These are phyloP conservation scores for Erebia epiphron DNA, from an alignment of 2,888 invertebrate species.

Conservation along the genomic window DNA sequence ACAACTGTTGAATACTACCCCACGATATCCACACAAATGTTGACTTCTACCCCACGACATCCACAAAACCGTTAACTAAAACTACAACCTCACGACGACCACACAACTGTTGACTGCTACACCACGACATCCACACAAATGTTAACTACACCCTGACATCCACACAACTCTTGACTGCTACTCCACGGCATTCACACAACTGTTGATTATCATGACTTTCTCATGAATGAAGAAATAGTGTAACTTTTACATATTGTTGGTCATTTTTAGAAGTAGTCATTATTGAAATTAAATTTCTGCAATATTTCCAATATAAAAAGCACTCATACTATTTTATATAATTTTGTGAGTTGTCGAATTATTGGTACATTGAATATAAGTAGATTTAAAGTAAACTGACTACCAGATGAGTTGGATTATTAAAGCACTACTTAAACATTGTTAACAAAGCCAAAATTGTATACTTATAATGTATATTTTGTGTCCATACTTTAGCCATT, in stretches of 20 bases:
- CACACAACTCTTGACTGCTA: no score
- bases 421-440: conserved; percentile 75
- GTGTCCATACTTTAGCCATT: no score
- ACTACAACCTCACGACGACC: neutral
- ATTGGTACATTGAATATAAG: conserved; percentile 62
- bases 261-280: no score
- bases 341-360: conserved; percentile 45
- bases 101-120: neutral
- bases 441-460: neutral
- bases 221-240: no score
- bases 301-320: conserved; percentile 54
- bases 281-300: no score
- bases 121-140: no score
- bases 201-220: no score
- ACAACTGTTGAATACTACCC: neutral
- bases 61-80: neutral
- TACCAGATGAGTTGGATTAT: conserved; percentile 54
- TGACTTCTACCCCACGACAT: neutral
- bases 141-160: no score
- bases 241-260: no score
- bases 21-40: neutral
- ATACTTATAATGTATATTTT: neutral
- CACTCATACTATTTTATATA: conserved; percentile 41
- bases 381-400: conserved; percentile 68
- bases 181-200: neutral